Conservation (phyloP, 2,888 invertebrate genomes). For the Tachina fera region DNA sequence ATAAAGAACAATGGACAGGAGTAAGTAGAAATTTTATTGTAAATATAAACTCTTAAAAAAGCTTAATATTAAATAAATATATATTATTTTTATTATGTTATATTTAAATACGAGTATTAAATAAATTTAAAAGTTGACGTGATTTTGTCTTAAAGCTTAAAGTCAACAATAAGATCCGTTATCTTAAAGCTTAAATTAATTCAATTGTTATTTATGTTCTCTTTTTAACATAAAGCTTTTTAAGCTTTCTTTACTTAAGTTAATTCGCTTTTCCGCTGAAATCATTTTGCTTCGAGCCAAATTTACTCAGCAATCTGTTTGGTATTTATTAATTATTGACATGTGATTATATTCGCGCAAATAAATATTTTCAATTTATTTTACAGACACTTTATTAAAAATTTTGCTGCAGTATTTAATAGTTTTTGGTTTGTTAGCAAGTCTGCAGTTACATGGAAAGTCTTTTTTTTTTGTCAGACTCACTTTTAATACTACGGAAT, state of each 20-base stretch:
- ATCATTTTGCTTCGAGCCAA: not conserved
- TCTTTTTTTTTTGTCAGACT: not conserved
- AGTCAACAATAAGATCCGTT: too few relatives aligned
- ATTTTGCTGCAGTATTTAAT: not conserved
- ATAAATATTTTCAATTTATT: conserved; percentile 44
- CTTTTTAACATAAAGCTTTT: too few relatives aligned
- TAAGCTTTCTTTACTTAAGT: too few relatives aligned
- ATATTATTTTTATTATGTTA: too few relatives aligned
- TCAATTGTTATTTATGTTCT: not conserved
- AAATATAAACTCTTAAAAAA: too few relatives aligned
- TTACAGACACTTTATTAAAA: conserved; percentile 10
- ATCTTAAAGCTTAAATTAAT: not conserved
- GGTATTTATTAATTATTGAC: conserved; percentile 53
- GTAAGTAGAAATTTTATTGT: not conserved
- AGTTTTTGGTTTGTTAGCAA: not conserved
- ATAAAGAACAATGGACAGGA: not conserved
- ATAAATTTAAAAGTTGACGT: too few relatives aligned
- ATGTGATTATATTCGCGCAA: conserved; percentile 36
- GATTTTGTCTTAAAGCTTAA: too few relatives aligned
- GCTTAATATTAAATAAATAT: not conserved
- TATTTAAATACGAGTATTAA: too few relatives aligned
- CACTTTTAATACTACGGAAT: not conserved
- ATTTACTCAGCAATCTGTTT: not conserved
- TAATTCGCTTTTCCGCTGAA: not conserved
- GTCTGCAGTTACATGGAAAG: not conserved